A percentile compares a stretch with the other conserved stretches of the same genome.
phyloP scores from a whole-genome alignment of 1,140 invertebrate genomes.

The Hesperophylax magnus region DNA sequence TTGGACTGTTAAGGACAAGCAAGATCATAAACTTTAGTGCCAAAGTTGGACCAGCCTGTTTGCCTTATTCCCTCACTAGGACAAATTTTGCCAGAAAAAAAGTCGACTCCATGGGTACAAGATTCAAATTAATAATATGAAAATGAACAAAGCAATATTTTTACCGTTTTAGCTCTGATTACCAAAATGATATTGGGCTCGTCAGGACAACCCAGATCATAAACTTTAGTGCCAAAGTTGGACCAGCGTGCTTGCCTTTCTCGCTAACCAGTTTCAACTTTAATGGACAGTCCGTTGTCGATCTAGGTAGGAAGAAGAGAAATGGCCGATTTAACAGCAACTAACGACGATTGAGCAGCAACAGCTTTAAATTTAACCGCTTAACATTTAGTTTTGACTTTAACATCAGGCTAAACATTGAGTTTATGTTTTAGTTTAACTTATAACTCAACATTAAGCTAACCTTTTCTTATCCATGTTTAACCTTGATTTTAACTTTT shows the following conservation, averaged over 20 bases:
- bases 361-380: too few relatives aligned
- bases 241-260: conserved; percentile 79
- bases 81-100: neutral
- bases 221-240: conserved; percentile 70
- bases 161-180: conserved; percentile 50
- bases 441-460: too few relatives aligned
- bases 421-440: too few relatives aligned
- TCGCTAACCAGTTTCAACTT: conserved; percentile 67
- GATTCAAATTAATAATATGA: neutral
- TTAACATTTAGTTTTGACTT: too few relatives aligned
- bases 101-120: neutral
- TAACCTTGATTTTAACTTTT: too few relatives aligned
- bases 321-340: too few relatives aligned
- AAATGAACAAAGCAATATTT: neutral
- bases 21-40: neutral
- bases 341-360: too few relatives aligned
- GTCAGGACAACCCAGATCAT: conserved; percentile 69
- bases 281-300: conserved; percentile 65
- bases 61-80: neutral
- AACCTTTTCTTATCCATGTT: too few relatives aligned
- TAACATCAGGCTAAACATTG: too few relatives aligned
- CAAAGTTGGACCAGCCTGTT: neutral
- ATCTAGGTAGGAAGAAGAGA: conserved; percentile 67
- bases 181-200: conserved; percentile 77
- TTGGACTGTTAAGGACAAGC: neutral